Evolutionary conservation across 2,888 invertebrate species (phyloP), one percentile per base, ranked within the genome.

Genomic region (Sinhomidia bicolor): DNA sequence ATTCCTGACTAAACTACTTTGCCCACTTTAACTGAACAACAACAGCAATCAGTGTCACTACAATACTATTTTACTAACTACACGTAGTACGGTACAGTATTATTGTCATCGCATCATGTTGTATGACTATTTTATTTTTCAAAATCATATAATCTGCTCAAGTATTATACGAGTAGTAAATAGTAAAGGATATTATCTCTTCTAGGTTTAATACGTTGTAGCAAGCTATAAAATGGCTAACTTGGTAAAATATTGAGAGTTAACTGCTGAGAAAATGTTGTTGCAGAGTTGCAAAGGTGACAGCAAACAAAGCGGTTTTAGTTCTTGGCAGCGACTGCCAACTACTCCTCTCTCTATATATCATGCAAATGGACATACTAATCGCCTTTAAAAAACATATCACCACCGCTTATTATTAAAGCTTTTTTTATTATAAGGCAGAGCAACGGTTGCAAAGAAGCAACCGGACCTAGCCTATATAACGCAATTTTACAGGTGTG

Each of bases 251-350:
- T 17, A 47, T 47, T 47, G 47, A 57, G 17, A 7, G 57, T 9
- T 4, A 57, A 57, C 57, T 17, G 62, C 10, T 62, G 10, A 26
- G 62, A 62, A 62, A 62, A 29, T 26, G 26, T 6, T 68, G 65
- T 54, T 17, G 47, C 57, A 23, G 26, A 41, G n/a, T 4, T 23
- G n/a, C 9, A 4, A n/a, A 14, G 32, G 10, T 65, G 20, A 68
- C 36, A n/a, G 36, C 68, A 36, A 68, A 36, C 68, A 36, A 68
- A 36, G 36, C 32, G 68, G 68, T 36, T 68, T 68, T 68, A 36
- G 17, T n/a, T n/a, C n/a, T 68, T 68, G 68, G 36, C 36, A 68
- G 12, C 3, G 7, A 36, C 57, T 20, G 3, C 20, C 20, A 3
- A 7, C 23, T 20, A 57, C 36, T 14, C 60, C 26, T 29, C 32